Evolutionary conservation across 2,888 invertebrate species (phyloP), one percentile per base, ranked within the genome.

Genomic region (Scaptomyza polygonia): DNA sequence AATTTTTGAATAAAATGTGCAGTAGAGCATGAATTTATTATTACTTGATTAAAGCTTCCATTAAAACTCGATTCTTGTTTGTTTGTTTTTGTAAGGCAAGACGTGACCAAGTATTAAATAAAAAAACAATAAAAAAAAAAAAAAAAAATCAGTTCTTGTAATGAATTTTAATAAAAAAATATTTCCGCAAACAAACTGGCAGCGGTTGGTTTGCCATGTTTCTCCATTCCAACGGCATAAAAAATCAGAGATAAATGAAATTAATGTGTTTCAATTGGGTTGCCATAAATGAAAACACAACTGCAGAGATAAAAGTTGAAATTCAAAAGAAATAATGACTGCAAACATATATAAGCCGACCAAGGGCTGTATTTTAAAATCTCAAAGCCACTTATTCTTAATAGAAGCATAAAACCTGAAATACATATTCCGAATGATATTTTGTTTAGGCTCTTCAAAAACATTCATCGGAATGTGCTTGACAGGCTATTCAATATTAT

Each of bases 321-420:
- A 39, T 48, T 53, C 56, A 42, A n/a, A 53, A 40, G 27, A 58
- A 48, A 73, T 55, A 65, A 67, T 63, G 27, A 67, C 47, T 32
- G 21, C 18, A 25, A 67, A 47, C 39, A 62, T 36, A 27, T 6
- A 25, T 12, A 40, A 29, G 12, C 30, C 16, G 11, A 30, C 4
- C 11, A 34, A 18, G 18, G 9, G 21, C 12, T 27, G 25, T 0
- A 29, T 43, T 16, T 34, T 29, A 25, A 2, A 16, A 30, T 62
- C 62, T 8, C 11, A 66, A 75, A 72, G 49, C 72, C 52, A 66
- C 69, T 78, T 69, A 58, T 57, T 39, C 55, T 51, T 67, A 47
- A 61, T 44, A 56, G 65, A 63, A 43, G 43, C 59, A 61, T 11
- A 43, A 43, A 51, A 12, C 21, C 39, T 39, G 34, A 57, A 68